These are phyloP conservation scores for Anhinga anhinga DNA, from an alignment of 2,113 vertebrate genomes.

Conservation along the genomic window DNA sequence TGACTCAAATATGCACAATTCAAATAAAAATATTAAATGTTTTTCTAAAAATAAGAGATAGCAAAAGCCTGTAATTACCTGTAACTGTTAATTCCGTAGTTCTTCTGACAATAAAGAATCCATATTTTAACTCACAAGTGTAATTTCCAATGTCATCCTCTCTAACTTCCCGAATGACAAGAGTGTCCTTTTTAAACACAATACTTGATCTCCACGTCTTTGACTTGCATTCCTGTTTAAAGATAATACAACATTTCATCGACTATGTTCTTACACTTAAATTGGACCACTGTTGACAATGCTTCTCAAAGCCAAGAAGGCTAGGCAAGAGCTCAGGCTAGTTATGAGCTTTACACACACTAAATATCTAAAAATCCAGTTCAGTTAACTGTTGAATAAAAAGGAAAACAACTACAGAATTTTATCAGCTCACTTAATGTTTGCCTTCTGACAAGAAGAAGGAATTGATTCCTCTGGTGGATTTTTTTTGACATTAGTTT, in stretches of 20 bases:
- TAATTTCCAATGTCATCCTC: slow-evolving; percentile 99
- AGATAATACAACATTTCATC: slow-evolving; percentile 40
- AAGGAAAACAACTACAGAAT: background rate
- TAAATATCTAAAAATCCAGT: background rate
- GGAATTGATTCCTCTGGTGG: background rate
- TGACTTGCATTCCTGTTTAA: slow-evolving; percentile 88
- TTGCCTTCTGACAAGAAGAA: background rate
- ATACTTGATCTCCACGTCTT: slow-evolving; percentile 91
- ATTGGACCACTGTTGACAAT: background rate
- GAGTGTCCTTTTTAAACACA: slow-evolving; percentile 83
- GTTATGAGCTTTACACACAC: background rate
- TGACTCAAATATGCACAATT: background rate
- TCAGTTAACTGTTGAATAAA: background rate
- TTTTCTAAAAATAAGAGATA: background rate
- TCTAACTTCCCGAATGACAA: slow-evolving; percentile 91
- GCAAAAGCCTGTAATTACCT: slow-evolving; percentile 76
- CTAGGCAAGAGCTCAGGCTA: background rate
- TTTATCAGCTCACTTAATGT: background rate
- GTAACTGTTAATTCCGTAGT: slow-evolving; percentile 96
- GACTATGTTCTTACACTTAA: background rate
- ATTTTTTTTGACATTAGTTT: background rate
- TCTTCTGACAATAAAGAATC: slow-evolving; percentile 92
- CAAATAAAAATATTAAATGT: background rate
- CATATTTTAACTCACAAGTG: slow-evolving; percentile 94
- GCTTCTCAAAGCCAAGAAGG: background rate